These are phyloP conservation scores for Bos indicus DNA, from an alignment of 2,113 vertebrate species.

Conservation along the genomic window DNA sequence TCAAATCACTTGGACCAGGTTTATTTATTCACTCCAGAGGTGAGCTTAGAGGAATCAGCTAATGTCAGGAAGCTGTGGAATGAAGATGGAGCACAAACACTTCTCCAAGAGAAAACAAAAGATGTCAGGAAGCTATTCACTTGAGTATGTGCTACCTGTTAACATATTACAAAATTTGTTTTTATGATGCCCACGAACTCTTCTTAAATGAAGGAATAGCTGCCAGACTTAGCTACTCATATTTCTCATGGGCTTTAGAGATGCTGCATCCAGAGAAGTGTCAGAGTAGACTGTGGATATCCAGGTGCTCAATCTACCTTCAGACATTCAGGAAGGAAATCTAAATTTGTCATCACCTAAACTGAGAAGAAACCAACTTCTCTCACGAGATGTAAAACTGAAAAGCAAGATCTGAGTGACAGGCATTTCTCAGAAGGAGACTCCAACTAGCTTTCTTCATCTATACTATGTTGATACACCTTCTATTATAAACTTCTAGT, in stretches of 20 bases:
- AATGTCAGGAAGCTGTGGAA: neutral
- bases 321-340: neutral
- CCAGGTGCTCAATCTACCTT: neutral
- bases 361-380: neutral
- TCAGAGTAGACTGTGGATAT: neutral
- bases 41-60: neutral
- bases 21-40: neutral
- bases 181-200: neutral
- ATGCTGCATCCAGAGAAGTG: neutral
- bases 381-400: neutral
- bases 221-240: neutral
- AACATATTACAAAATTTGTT: neutral
- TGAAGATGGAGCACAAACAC: neutral
- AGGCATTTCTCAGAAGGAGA: neutral
- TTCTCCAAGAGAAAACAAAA: neutral
- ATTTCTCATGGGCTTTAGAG: neutral
- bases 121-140: neutral
- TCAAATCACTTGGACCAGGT: slow-evolving; percentile 28
- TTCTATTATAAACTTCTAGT: neutral
- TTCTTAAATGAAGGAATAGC: neutral
- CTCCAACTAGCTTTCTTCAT: neutral
- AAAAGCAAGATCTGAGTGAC: neutral
- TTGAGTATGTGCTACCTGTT: neutral
- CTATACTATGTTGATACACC: neutral
- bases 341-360: neutral